Percentiles rank a stretch among this genome's conserved stretches.
These are phyloP conservation scores for Timandra comae DNA, from an alignment of 2,888 invertebrate species.

Conservation along the genomic window DNA sequence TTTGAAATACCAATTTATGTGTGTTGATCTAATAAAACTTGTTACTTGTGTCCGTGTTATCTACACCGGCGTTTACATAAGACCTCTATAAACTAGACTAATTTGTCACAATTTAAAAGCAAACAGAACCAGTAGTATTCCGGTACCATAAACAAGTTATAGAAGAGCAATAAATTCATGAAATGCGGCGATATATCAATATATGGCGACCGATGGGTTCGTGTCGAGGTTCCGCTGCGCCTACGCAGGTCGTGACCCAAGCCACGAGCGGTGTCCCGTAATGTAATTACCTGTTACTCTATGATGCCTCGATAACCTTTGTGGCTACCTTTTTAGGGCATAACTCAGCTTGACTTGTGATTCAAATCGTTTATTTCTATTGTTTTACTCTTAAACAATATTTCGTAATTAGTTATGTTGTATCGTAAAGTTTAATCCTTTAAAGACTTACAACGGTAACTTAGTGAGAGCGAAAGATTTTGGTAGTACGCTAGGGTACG, in stretches of 20 bases:
- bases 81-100: constrained; percentile 9
- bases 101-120: constrained; percentile 15
- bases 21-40: constrained; percentile 8
- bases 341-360: neutral
- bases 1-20: neutral
- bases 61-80: constrained; percentile 2
- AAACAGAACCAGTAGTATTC: constrained; percentile 17
- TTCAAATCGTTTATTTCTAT: neutral
- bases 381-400: too few species aligned
- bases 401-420: too few species aligned
- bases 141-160: constrained; percentile 38
- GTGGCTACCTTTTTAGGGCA: constrained; percentile 14
- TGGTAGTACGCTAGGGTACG: too few species aligned
- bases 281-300: constrained; percentile 23
- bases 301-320: constrained; percentile 21
- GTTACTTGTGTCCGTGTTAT: constrained; percentile 1
- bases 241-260: constrained; percentile 54
- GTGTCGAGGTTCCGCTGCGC: constrained; percentile 41
- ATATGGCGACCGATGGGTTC: constrained; percentile 33
- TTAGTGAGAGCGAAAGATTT: too few species aligned
- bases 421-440: too few species aligned
- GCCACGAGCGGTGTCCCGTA: constrained; percentile 35
- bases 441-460: too few species aligned
- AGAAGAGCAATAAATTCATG: constrained; percentile 42
- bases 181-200: constrained; percentile 46